Evolutionary conservation across 2,888 invertebrate genomes (phyloP).

Genomic region (Ectobius pallidus): DNA sequence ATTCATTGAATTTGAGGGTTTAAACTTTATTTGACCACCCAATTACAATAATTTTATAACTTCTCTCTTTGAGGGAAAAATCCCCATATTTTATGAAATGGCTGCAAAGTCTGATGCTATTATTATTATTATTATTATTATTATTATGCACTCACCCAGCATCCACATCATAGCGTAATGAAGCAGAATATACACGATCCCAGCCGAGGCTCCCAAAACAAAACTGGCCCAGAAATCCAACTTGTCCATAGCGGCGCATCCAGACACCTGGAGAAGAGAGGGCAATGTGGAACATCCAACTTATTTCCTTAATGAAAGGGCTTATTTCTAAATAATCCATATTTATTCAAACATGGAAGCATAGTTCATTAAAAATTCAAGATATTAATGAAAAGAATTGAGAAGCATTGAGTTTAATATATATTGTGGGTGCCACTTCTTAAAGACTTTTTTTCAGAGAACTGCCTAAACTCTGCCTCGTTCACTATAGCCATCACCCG

Average conservation of each 20-base stretch:
- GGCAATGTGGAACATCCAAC: background rate
- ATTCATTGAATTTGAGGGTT: too few species aligned
- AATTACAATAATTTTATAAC: too few species aligned
- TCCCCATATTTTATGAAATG: too few species aligned
- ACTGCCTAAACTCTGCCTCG: too few species aligned
- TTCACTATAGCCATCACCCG: too few species aligned
- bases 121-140: too few species aligned
- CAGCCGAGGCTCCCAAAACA: slow-evolving; percentile 54
- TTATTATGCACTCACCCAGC: too few species aligned
- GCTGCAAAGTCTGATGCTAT: too few species aligned
- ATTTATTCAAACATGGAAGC: background rate
- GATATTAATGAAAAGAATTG: background rate
- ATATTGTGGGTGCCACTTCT: too few species aligned
- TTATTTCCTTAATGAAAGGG: background rate
- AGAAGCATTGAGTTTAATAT: background rate
- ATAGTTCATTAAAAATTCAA: background rate
- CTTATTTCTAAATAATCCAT: background rate
- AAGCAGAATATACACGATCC: slow-evolving; percentile 51
- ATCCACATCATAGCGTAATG: slow-evolving; percentile 45
- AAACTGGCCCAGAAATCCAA: slow-evolving; percentile 55
- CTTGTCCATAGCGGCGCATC: slow-evolving; percentile 57
- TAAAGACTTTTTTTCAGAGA: background rate
- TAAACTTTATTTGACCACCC: too few species aligned
- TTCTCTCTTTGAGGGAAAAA: too few species aligned
- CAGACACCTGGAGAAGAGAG: slow-evolving; percentile 51